Conservation (phyloP, 2,888 invertebrate genomes). For the Pyrrhopygopsis socrates region DNA sequence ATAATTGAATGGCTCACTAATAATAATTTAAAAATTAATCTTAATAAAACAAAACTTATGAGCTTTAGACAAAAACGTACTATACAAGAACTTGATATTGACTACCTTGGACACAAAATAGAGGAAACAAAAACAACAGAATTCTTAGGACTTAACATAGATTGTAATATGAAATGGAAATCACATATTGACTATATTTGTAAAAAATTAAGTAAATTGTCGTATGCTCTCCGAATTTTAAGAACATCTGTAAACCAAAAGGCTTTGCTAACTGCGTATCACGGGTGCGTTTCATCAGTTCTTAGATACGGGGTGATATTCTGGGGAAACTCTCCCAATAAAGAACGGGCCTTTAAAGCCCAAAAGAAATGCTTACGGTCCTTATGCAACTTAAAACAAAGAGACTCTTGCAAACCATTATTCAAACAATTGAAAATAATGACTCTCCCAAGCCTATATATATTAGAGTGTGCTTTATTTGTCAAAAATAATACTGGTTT, state of each 20-base stretch:
- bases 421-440: too few species aligned
- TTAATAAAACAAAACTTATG: constrained; percentile 14
- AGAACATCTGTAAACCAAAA: not conserved
- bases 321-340: not conserved
- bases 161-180: constrained; percentile 38
- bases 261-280: not conserved
- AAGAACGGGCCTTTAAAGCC: not conserved
- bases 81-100: not conserved
- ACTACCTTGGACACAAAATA: not conserved
- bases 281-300: not conserved
- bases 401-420: too few species aligned
- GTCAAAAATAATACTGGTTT: too few species aligned
- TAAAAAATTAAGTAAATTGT: constrained; percentile 4
- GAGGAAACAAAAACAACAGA: constrained; percentile 17
- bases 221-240: constrained; percentile 9
- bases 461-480: too few species aligned
- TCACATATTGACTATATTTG: constrained; percentile 25
- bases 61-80: not conserved
- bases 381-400: not conserved
- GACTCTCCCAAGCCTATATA: too few species aligned
- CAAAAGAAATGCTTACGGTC: not conserved
- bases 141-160: constrained; percentile 46
- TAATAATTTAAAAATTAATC: not conserved
- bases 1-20: not conserved
- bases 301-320: constrained; percentile 1